These are phyloP conservation scores for Orthonyx spaldingii DNA, from an alignment of 2,113 vertebrate species.

Conservation along the genomic window DNA sequence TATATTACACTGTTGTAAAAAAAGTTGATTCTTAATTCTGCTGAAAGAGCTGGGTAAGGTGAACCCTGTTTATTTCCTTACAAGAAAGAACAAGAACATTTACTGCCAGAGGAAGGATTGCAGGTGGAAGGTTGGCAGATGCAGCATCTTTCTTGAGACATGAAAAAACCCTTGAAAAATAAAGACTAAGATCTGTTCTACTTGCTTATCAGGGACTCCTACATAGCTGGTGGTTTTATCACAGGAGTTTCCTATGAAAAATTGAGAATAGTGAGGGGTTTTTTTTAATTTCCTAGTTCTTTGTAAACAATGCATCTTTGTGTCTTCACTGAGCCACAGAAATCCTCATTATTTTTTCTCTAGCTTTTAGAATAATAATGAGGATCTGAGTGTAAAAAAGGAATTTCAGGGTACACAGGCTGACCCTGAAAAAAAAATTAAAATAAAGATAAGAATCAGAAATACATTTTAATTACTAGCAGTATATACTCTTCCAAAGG, in stretches of 20 bases:
- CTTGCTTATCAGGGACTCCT: not conserved
- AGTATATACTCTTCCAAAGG: not conserved
- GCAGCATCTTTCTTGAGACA: not conserved
- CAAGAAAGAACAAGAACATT: not conserved
- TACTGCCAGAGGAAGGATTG: not conserved
- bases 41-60: not conserved
- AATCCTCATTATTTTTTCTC: not conserved
- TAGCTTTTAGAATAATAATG: not conserved
- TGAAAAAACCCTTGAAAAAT: not conserved
- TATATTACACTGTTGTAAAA: not conserved
- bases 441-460: not conserved
- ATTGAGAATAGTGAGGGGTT: accelerated
- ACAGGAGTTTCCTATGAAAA: not conserved
- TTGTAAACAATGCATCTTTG: not conserved
- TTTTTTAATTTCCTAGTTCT: not conserved
- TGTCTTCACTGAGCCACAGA: not conserved
- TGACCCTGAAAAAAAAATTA: not conserved
- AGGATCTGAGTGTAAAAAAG: not conserved
- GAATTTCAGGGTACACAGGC: not conserved
- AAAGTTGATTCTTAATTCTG: not conserved
- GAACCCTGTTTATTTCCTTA: not conserved
- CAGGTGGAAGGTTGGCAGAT: not conserved
- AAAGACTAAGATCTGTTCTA: not conserved
- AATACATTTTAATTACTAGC: not conserved
- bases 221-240: not conserved